Conservation (phyloP, 2,113 vertebrate species). For the Passer montanus region DNA sequence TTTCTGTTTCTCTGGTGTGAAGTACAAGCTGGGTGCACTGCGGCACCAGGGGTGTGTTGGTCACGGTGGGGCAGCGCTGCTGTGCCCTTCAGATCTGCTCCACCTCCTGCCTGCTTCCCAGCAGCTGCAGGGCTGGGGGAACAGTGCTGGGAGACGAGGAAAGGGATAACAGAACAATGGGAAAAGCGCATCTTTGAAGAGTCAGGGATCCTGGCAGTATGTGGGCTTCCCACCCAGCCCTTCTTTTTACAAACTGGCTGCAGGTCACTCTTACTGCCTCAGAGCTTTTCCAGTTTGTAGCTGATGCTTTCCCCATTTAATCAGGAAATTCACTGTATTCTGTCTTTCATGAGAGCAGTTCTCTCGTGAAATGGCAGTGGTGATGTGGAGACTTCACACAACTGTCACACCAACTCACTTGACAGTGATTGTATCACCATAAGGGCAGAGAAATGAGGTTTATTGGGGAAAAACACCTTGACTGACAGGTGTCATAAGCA, state of each 20-base stretch:
- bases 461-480: neutral
- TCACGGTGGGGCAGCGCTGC: fast-evolving
- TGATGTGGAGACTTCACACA: neutral
- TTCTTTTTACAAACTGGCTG: neutral
- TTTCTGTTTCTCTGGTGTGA: neutral
- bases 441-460: neutral
- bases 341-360: neutral
- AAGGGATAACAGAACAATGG: neutral
- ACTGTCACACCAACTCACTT: neutral
- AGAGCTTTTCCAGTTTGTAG: neutral
- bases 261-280: neutral
- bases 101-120: no score
- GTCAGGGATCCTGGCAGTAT: neutral
- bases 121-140: neutral
- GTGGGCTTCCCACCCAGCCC: neutral
- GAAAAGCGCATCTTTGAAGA: neutral
- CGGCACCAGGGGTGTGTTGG: neutral
- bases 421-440: no score
- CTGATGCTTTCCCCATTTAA: neutral
- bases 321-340: neutral
- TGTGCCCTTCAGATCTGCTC: no score
- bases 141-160: neutral
- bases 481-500: neutral
- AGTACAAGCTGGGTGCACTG: neutral
- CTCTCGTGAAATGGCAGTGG: neutral